Conservation (phyloP, 2,113 vertebrate genomes). For the Henicopernis longicauda region DNA sequence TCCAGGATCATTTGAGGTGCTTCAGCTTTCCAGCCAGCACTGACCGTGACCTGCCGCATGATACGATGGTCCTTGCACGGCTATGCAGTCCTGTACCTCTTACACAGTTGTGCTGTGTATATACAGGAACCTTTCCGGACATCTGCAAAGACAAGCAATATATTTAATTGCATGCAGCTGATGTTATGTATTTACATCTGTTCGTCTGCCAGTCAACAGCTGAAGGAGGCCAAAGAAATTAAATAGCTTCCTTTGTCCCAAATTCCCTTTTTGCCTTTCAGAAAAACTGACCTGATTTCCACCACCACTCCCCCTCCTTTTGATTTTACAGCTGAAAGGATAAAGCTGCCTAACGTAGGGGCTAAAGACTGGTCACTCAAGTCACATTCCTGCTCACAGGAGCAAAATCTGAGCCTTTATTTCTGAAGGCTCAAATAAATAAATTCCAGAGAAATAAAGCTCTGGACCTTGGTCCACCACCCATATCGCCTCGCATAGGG, state of each 20-base stretch:
- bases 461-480: background rate
- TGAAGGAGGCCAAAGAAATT: background rate
- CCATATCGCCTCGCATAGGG: rapidly evolving
- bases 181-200: background rate
- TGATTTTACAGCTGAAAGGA: background rate
- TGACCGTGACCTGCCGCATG: rapidly evolving
- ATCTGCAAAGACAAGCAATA: background rate
- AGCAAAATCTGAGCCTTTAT: background rate
- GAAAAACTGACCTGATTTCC: background rate
- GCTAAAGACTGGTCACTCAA: background rate
- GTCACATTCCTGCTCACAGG: background rate
- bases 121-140: background rate
- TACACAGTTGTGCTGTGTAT: background rate
- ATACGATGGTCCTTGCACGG: rapidly evolving
- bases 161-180: background rate
- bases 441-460: background rate
- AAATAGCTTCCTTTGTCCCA: background rate
- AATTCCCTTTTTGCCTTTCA: background rate
- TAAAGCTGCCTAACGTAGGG: background rate
- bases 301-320: background rate
- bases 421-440: no score
- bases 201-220: background rate
- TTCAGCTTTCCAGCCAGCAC: background rate
- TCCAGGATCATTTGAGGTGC: background rate
- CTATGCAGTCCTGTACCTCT: background rate